phyloP scores from a whole-genome alignment of 2,888 invertebrate genomes.

The Psococerastis gibbosa region DNA sequence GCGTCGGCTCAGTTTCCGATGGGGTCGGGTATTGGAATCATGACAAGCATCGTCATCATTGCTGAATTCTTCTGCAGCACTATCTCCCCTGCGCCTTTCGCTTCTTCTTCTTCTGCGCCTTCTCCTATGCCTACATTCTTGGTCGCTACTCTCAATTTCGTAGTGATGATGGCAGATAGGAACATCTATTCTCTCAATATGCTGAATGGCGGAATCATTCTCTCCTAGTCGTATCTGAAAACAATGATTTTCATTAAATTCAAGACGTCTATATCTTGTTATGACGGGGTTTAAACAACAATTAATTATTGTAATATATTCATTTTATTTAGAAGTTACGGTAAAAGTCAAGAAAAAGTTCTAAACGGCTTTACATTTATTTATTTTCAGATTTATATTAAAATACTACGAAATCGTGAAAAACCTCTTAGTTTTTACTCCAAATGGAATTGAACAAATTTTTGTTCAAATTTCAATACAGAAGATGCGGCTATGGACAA shows the following conservation, averaged over 20 bases:
- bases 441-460: no score
- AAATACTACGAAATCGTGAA: no score
- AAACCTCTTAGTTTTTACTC: no score
- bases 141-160: constrained; percentile 13
- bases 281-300: no score
- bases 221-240: constrained; percentile 22
- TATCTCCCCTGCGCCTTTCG: constrained; percentile 14
- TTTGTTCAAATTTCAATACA: no score
- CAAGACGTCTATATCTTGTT: no score
- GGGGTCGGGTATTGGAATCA: neutral
- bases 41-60: constrained; percentile 24
- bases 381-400: no score
- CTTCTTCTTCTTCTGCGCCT: constrained; percentile 22
- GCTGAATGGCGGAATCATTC: constrained; percentile 19
- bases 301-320: no score
- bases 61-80: constrained; percentile 14
- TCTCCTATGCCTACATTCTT: constrained; percentile 29
- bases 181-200: constrained; percentile 18
- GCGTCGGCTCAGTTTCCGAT: constrained; percentile 9
- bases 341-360: no score
- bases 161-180: constrained; percentile 7
- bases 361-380: no score
- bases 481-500: no score
- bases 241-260: neutral
- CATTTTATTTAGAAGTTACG: no score